These are phyloP conservation scores for Empidonax alnorum DNA, from an alignment of 2,113 vertebrate genomes.

Conservation along the genomic window DNA sequence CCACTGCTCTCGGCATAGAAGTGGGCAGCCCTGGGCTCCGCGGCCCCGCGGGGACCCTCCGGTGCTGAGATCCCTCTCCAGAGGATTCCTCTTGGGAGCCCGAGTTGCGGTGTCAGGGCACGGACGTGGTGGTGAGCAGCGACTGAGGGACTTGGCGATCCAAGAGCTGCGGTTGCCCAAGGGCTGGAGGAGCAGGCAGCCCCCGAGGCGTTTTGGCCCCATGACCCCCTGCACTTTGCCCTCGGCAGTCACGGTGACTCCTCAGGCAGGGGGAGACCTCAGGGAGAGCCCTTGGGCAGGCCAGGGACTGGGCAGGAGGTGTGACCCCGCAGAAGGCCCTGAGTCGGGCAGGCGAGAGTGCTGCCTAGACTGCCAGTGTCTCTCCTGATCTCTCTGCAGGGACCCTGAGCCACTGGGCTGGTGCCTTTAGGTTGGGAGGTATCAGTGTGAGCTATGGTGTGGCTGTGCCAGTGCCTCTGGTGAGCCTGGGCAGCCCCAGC, in stretches of 20 bases:
- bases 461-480: neutral
- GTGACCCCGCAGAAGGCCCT: rapidly evolving
- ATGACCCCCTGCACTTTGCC: neutral
- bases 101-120: rapidly evolving
- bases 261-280: neutral
- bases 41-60: rapidly evolving
- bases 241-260: rapidly evolving
- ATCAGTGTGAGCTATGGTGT: neutral
- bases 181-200: neutral
- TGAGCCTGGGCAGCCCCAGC: neutral
- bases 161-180: neutral
- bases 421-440: too few relatives aligned
- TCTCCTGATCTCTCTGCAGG: rapidly evolving
- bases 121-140: neutral
- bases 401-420: too few relatives aligned
- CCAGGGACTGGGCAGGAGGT: neutral
- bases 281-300: constrained; percentile 57
- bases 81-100: neutral
- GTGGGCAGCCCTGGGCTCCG: neutral
- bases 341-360: neutral
- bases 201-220: rapidly evolving
- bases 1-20: neutral
- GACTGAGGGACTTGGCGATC: constrained; percentile 1
- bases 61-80: neutral
- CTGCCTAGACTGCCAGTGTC: neutral